Conservation (phyloP, 1,140 invertebrate species). For the Saccostrea cuccullata region DNA sequence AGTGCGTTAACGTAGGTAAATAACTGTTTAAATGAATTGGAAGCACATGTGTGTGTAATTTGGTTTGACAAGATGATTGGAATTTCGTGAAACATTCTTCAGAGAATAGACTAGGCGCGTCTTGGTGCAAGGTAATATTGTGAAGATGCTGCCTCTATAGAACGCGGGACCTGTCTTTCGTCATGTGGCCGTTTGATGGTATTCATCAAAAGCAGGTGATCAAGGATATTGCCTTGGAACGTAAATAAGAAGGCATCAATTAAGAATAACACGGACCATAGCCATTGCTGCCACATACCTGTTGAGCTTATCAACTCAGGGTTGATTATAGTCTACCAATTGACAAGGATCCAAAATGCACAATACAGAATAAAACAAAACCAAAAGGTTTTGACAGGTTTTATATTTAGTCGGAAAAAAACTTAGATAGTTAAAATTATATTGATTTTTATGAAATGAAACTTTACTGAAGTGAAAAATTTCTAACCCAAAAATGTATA, state of each 20-base stretch:
- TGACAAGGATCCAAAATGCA: too few species aligned
- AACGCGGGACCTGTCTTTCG: conserved; percentile 21
- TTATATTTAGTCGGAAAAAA: too few species aligned
- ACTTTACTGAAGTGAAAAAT: too few species aligned
- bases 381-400: too few species aligned
- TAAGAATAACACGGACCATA: conserved; percentile 25
- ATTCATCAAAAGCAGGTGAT: conserved; percentile 25
- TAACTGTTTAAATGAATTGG: conserved; percentile 36
- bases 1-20: neutral
- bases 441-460: too few species aligned
- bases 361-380: too few species aligned
- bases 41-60: conserved; percentile 30
- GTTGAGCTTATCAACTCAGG: neutral
- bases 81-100: neutral
- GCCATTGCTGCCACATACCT: conserved; percentile 1
- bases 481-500: too few species aligned
- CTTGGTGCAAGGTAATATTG: conserved; percentile 30
- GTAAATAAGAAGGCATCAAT: neutral
- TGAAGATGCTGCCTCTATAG: neutral
- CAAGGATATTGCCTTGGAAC: conserved; percentile 22
- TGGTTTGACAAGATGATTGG: conserved; percentile 35
- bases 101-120: conserved; percentile 18
- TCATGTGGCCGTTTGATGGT: neutral
- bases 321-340: too few species aligned
- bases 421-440: too few species aligned